Percentiles rank a stretch among this genome's conserved stretches.
Evolutionary conservation across 2,113 vertebrate genomes (phyloP).

Genomic region (Pantherophis guttatus): DNA sequence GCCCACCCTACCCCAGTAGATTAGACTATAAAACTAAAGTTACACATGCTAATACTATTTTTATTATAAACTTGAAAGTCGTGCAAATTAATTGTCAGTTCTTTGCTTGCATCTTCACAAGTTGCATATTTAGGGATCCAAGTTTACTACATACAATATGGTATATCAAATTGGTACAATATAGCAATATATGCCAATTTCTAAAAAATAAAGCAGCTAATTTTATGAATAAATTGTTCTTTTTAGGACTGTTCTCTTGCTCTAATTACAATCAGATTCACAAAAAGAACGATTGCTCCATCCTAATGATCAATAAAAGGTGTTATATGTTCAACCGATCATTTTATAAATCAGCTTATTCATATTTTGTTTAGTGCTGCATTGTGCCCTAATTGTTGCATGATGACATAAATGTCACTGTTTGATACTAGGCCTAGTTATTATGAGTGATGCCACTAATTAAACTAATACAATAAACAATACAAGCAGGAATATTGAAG

Average conservation of each 20-base stretch:
- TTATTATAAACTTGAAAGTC: background rate
- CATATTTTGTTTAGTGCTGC: conserved; percentile 6
- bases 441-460: conserved; percentile 48
- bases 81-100: background rate
- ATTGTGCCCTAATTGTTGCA: conserved; percentile 25
- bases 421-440: conserved; percentile 23
- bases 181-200: too few species aligned
- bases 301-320: background rate
- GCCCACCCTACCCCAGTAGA: background rate
- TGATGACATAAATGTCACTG: conserved; percentile 33
- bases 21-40: background rate
- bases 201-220: background rate
- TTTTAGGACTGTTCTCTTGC: background rate
- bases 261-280: background rate
- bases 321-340: conserved; percentile 11
- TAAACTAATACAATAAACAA: conserved; percentile 42
- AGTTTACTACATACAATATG: background rate
- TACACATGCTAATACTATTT: background rate
- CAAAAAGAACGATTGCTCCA: background rate
- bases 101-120: background rate
- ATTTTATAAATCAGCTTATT: conserved; percentile 26
- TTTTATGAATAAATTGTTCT: background rate
- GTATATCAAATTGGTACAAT: background rate
- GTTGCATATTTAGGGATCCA: background rate
- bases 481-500: conserved; percentile 38